A percentile compares a stretch with the other conserved stretches of the same genome.
Evolutionary conservation across 2,113 vertebrate genomes (phyloP).

Genomic region (Pungitius pungitius): DNA sequence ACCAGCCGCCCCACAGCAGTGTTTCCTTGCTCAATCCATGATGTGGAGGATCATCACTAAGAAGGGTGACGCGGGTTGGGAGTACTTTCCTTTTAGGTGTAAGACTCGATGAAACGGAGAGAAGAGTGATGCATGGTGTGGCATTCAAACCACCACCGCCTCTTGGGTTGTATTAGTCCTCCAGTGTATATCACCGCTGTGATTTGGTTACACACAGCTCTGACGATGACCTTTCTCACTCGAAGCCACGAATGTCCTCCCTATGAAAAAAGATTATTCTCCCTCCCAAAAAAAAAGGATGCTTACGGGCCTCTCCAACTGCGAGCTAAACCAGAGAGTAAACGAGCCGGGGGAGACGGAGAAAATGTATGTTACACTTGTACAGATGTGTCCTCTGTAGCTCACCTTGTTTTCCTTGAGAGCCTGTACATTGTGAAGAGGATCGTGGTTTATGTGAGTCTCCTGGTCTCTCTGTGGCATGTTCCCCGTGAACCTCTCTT

Average conservation of each 20-base stretch:
- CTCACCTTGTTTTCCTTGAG: slow-evolving; percentile 63
- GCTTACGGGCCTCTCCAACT: slow-evolving; percentile 40
- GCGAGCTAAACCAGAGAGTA: slow-evolving; percentile 34
- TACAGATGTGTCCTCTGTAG: slow-evolving; percentile 72
- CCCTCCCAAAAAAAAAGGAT: slow-evolving; percentile 4
- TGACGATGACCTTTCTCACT: slow-evolving; percentile 1
- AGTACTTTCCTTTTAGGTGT: slow-evolving; percentile 10
- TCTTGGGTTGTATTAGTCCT: background rate
- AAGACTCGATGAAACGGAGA: slow-evolving; percentile 7
- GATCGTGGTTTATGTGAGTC: slow-evolving; percentile 49
- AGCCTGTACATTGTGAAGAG: slow-evolving; percentile 63
- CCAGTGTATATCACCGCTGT: background rate
- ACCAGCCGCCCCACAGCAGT: slow-evolving; percentile 14
- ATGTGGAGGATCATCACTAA: slow-evolving; percentile 23
- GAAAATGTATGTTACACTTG: slow-evolving; percentile 57
- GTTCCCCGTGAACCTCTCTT: slow-evolving; percentile 38
- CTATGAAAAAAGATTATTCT: slow-evolving; percentile 15
- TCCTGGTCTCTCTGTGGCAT: slow-evolving; percentile 58
- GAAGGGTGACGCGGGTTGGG: background rate
- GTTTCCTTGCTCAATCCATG: slow-evolving; percentile 9
- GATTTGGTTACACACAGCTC: background rate
- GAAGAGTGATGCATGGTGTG: slow-evolving; percentile 11
- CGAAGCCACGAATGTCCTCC: slow-evolving; percentile 13
- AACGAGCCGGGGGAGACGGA: slow-evolving; percentile 52
- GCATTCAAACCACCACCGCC: slow-evolving; percentile 30